Evolutionary conservation across 2,113 vertebrate genomes (phyloP).

Genomic region (Anthoscopus minutus): DNA sequence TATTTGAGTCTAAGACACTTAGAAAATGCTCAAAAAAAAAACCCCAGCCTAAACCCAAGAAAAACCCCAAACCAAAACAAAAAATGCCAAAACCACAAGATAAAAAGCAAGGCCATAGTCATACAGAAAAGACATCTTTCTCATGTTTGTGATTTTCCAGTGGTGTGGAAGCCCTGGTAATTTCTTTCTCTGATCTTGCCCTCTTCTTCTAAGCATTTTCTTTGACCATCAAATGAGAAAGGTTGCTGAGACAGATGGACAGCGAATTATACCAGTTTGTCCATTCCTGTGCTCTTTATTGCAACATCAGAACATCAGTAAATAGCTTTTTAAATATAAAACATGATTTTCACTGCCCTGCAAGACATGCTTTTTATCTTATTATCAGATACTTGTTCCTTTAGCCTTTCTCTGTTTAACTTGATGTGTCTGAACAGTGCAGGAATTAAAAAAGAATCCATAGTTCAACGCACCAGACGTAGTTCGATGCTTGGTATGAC

Average conservation of each 20-base stretch:
- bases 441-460: not conserved
- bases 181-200: not conserved
- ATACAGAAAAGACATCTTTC: not conserved
- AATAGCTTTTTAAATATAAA: not conserved
- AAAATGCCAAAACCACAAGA: not conserved
- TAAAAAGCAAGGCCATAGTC: not conserved
- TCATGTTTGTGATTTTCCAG: not conserved
- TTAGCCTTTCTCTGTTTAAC: not conserved
- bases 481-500: not conserved
- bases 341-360: not conserved
- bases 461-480: not conserved
- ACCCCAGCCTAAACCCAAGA: accelerated
- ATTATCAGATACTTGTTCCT: not conserved
- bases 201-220: not conserved
- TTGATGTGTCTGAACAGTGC: not conserved
- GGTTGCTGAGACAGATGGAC: not conserved
- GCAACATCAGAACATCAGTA: not conserved
- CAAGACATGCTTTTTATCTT: not conserved
- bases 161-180: not conserved
- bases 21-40: not conserved
- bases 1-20: not conserved
- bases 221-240: not conserved
- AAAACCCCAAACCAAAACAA: not conserved
- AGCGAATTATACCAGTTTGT: not conserved
- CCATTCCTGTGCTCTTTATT: not conserved